Conservation (phyloP, 2,888 invertebrate genomes). For the Oscheius sp. region DNA sequence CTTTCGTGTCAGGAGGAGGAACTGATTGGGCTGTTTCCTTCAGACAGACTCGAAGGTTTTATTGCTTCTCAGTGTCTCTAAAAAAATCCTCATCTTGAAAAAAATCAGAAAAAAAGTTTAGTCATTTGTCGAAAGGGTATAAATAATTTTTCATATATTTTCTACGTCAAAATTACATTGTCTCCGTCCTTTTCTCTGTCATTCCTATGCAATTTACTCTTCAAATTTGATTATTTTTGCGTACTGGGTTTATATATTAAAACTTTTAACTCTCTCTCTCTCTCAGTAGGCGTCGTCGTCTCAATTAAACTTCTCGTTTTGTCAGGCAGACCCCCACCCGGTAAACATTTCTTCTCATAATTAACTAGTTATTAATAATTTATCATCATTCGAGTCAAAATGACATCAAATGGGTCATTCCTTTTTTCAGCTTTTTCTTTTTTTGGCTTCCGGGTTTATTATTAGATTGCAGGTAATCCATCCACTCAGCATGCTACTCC, state of each 20-base stretch:
- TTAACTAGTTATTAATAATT: too few species aligned
- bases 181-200: neutral
- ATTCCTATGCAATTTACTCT: neutral
- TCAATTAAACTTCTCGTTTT: neutral
- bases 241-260: too few species aligned
- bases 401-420: too few species aligned
- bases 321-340: too few species aligned
- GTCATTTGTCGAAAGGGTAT: neutral
- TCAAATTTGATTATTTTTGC: too few species aligned
- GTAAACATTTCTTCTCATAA: too few species aligned
- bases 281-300: too few species aligned
- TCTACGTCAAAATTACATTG: neutral
- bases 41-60: too few species aligned
- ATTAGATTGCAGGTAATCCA: neutral
- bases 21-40: too few species aligned
- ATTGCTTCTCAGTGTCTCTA: neutral
- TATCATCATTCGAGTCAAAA: too few species aligned
- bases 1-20: too few species aligned
- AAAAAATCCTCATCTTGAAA: neutral
- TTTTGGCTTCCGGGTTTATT: neutral
- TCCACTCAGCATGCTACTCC: constrained; percentile 27
- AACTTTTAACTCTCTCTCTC: too few species aligned
- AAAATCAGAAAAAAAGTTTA: neutral
- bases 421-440: neutral
- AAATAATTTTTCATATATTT: neutral